A percentile compares a stretch with the other conserved stretches of the same genome.
These are phyloP conservation scores for Bradynema listronoti DNA, from an alignment of 1,140 invertebrate genomes.

Conservation along the genomic window DNA sequence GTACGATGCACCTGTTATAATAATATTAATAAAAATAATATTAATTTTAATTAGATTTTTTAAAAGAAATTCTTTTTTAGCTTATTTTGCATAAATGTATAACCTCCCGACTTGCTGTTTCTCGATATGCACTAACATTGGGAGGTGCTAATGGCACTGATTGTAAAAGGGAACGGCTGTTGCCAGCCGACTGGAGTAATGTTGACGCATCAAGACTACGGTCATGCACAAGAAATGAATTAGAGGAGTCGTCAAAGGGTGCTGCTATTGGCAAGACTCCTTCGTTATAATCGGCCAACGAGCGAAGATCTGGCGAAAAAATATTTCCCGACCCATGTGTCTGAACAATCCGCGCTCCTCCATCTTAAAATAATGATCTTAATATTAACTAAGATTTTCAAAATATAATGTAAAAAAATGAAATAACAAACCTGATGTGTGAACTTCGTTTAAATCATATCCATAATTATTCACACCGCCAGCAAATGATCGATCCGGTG, in stretches of 20 bases:
- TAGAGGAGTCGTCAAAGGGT: background rate
- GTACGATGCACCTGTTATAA: too few species aligned
- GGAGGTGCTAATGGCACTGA: too few species aligned
- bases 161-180: background rate
- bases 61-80: too few species aligned
- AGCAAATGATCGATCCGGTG: conserved; percentile 16
- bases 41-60: too few species aligned
- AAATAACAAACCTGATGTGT: conserved; percentile 27
- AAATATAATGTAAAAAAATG: background rate
- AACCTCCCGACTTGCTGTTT: too few species aligned
- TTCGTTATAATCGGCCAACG: too few species aligned
- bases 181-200: conserved; percentile 6
- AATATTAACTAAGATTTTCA: background rate
- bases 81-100: too few species aligned
- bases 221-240: conserved; percentile 31
- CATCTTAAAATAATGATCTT: conserved; percentile 13
- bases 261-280: conserved; percentile 13
- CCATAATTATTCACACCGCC: conserved; percentile 48
- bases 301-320: too few species aligned
- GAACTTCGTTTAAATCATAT: conserved; percentile 54
- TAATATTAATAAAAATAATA: too few species aligned
- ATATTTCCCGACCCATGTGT: conserved; percentile 49
- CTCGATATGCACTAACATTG: too few species aligned
- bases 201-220: conserved; percentile 21
- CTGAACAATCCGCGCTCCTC: conserved; percentile 45